Base-by-base conservation (phyloP, 1,140 invertebrate genomes). In the Neotoxoptera formosana region DNA sequence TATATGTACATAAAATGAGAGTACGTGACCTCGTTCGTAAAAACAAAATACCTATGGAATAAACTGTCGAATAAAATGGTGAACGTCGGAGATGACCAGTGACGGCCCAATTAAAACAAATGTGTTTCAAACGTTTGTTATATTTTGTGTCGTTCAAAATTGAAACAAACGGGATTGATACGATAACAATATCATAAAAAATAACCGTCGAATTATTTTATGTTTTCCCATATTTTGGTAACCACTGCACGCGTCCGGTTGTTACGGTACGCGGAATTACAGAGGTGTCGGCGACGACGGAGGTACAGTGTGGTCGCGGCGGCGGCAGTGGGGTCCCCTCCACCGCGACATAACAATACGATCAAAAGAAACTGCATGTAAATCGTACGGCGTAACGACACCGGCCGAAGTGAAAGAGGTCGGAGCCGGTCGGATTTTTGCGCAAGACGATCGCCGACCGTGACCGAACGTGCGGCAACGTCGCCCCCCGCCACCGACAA, bases 321-420 rank as follows among this genome's bases (percentile, higher is more conserved):
- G 86, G 60, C 56, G 30, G 41, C 91, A 53, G 34, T 48, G 21
- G 4, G 17, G 14, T 76, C 60, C 60, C 60, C 60, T 76, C 81
- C 21, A 36, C 67, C 67, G 36, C 48, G 34, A 83, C 76, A 56
- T 7, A 56, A 93, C 91, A 93, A 93, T 93, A 93, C 76, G 81
- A 86, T 93, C 81, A 93, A 93, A 93, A 93, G 91, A 93, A 93
- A 93, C 91, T 93, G 91, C 91, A 93, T 93, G 91, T 93, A 93
- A 93, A 93, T 93, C 91, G 81, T 56, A 93, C 81, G 48, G 91
- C 81, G 91, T 93, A 93, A 93, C 91, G 91, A 93, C 91, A 93
- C 91, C 91, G 91, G 81, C 91, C 91, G 91, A 86, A 92, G 91
- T 93, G 81, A 93, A 93, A 93, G 91, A 93, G 91, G 91, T 93